These are phyloP conservation scores for Papilio demoleus DNA, from an alignment of 2,888 invertebrate genomes.

Conservation along the genomic window DNA sequence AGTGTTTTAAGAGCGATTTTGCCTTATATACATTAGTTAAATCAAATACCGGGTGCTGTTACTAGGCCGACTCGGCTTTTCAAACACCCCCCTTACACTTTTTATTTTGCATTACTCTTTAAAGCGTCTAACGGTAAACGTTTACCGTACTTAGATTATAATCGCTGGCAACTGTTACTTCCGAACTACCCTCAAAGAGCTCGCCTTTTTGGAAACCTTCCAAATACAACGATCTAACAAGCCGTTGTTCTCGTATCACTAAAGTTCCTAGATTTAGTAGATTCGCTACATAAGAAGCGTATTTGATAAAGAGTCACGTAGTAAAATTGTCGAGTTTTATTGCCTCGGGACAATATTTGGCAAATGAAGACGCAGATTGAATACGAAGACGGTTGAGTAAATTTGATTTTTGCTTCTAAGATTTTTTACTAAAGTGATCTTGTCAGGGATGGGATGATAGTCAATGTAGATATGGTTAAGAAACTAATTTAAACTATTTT, in stretches of 20 bases:
- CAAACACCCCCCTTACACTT: background rate
- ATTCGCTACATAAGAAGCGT: conserved; percentile 25
- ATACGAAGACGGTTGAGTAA: background rate
- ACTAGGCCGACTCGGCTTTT: too few species aligned
- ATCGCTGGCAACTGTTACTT: conserved; percentile 43
- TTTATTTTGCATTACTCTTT: background rate
- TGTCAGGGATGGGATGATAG: too few species aligned
- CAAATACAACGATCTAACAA: conserved; percentile 43
- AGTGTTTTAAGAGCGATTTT: too few species aligned
- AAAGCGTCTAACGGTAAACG: background rate
- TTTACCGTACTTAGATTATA: conserved; percentile 12
- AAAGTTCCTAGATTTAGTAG: conserved; percentile 23
- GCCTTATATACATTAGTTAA: too few species aligned
- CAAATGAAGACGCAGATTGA: conserved; percentile 20
- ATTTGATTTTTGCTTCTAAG: background rate
- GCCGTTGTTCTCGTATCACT: conserved; percentile 19
- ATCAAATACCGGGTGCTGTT: too few species aligned
- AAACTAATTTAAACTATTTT: too few species aligned
- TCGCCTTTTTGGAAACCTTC: conserved; percentile 44
- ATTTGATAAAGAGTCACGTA: conserved; percentile 37
- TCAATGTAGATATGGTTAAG: too few species aligned
- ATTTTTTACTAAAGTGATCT: background rate
- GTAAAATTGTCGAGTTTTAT: conserved; percentile 10
- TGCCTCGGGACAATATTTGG: conserved; percentile 21
- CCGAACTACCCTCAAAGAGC: conserved; percentile 41